A percentile compares a stretch with the other conserved stretches of the same genome.
Evolutionary conservation across 2,113 vertebrate genomes (phyloP).

Genomic region (Trochalopteron elliotii): DNA sequence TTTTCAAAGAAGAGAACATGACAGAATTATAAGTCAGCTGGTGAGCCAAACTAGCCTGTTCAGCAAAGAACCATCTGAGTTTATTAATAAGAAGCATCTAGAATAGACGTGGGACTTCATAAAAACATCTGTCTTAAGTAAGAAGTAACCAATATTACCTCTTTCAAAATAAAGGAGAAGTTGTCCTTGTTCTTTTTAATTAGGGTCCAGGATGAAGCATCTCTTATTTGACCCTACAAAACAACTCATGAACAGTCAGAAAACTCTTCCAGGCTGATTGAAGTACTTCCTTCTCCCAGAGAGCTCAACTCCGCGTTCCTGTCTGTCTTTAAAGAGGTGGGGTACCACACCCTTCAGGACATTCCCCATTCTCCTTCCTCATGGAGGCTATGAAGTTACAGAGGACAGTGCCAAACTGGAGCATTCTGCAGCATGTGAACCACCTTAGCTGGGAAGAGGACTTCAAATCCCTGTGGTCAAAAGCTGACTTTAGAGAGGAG

Average conservation of each 20-base stretch:
- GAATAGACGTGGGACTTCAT: background rate
- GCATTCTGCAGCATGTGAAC: background rate
- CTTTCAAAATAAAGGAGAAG: background rate
- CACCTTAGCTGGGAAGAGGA: background rate
- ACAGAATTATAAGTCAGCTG: background rate
- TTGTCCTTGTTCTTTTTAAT: background rate
- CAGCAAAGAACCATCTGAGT: background rate
- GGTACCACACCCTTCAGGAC: background rate
- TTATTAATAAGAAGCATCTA: background rate
- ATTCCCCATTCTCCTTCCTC: background rate
- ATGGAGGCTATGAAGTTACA: background rate
- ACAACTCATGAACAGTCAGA: background rate
- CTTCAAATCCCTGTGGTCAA: background rate
- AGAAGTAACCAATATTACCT: background rate
- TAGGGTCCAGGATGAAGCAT: background rate
- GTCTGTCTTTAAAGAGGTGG: background rate
- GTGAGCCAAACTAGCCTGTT: background rate
- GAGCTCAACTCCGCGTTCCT: accelerated
- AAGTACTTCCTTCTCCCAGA: background rate
- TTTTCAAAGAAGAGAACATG: background rate
- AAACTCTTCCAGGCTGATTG: background rate
- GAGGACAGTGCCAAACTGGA: background rate
- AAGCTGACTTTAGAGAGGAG: background rate
- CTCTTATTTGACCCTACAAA: background rate
- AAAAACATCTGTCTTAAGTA: background rate